Evolutionary conservation across 1,140 invertebrate species (phyloP).

Genomic region (Sinonovacula constricta): DNA sequence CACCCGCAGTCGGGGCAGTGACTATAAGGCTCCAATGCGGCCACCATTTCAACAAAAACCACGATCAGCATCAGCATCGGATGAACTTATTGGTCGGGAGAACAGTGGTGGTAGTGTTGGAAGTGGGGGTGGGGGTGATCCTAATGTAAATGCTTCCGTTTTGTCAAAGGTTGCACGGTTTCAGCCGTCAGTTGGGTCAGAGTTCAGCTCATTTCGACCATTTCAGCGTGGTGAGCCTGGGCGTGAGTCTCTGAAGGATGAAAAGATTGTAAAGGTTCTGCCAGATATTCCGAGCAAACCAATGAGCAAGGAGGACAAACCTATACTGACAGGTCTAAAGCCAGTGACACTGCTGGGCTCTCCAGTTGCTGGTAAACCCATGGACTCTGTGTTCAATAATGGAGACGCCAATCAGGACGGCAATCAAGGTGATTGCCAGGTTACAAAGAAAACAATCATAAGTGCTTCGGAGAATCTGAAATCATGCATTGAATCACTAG

Average conservation of each 20-base stretch:
- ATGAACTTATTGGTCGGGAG: slow-evolving; percentile 40
- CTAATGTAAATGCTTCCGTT: slow-evolving; percentile 53
- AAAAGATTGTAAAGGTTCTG: slow-evolving; percentile 41
- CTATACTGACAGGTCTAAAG: slow-evolving; percentile 64
- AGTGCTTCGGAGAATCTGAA: slow-evolving; percentile 65
- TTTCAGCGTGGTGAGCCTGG: slow-evolving; percentile 54
- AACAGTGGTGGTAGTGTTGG: slow-evolving; percentile 7
- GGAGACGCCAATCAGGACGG: slow-evolving; percentile 48
- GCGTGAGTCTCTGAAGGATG: slow-evolving; percentile 57
- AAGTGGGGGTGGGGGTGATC: background rate
- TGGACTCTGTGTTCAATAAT: slow-evolving; percentile 58
- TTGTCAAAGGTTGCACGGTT: slow-evolving; percentile 66
- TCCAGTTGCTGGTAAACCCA: slow-evolving; percentile 57
- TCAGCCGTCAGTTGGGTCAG: slow-evolving; percentile 50
- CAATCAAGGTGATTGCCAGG: slow-evolving; percentile 53
- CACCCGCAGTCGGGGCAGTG: slow-evolving; percentile 18
- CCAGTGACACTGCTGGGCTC: slow-evolving; percentile 40
- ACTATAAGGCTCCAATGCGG: slow-evolving; percentile 47
- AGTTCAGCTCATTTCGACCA: slow-evolving; percentile 57
- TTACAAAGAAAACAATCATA: slow-evolving; percentile 68
- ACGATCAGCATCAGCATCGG: slow-evolving; percentile 52
- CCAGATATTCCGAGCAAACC: slow-evolving; percentile 59
- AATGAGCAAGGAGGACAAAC: slow-evolving; percentile 63
- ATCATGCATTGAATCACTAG: slow-evolving; percentile 67
- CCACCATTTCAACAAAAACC: slow-evolving; percentile 59